Conservation (phyloP, 2,888 invertebrate species). For the Lasioglossum morio region DNA sequence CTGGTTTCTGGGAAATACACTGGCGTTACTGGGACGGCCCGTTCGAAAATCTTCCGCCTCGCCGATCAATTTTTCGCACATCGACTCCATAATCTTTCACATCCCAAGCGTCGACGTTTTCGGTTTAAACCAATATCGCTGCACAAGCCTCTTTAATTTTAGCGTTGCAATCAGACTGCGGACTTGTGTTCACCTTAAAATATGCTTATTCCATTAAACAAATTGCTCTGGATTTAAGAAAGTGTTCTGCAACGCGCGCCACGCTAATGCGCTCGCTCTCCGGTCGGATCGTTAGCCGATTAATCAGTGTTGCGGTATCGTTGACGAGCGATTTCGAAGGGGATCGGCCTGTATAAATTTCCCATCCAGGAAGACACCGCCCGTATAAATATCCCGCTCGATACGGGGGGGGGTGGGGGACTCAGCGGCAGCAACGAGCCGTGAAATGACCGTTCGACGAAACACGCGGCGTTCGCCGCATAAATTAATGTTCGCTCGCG, state of each 20-base stretch:
- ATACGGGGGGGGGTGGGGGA: background rate
- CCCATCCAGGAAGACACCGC: conserved; percentile 2
- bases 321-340: background rate
- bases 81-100: background rate
- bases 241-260: background rate
- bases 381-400: conserved; percentile 28
- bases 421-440: conserved; percentile 46
- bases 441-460: conserved; percentile 57
- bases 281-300: background rate
- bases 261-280: background rate
- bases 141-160: too few species aligned
- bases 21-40: background rate
- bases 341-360: conserved; percentile 20
- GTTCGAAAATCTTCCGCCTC: background rate
- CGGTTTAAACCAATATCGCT: background rate
- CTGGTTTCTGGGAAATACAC: background rate
- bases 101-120: background rate
- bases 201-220: background rate
- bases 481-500: conserved; percentile 48
- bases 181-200: too few species aligned
- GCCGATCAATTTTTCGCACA: background rate
- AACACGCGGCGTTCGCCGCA: conserved; percentile 37
- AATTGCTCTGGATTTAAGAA: background rate
- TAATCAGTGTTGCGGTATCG: background rate
- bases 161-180: background rate